Conservation (phyloP, 2,797 vertebrate genomes). For the Phyllotis vaccarum region DNA sequence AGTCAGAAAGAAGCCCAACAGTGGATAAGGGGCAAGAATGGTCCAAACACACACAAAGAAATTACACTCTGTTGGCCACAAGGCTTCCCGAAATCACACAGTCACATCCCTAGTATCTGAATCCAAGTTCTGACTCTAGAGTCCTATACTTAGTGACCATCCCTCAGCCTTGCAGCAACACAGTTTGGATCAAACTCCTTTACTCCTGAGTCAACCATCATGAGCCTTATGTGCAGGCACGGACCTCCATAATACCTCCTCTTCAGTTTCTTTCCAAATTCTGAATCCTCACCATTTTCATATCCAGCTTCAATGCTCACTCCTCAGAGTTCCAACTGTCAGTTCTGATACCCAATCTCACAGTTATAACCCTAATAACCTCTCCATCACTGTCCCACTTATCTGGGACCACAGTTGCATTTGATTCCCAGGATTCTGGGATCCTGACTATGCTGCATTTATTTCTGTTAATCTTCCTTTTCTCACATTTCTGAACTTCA, state of each 20-base stretch:
- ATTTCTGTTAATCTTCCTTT: background rate
- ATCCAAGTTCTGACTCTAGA: background rate
- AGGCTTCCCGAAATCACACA: accelerated
- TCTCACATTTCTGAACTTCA: background rate
- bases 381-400: background rate
- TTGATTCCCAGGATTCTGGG: background rate
- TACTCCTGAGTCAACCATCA: background rate
- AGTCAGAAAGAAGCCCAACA: background rate
- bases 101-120: background rate
- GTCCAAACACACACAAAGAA: background rate
- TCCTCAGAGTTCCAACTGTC: background rate
- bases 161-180: background rate
- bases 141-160: background rate
- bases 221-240: background rate
- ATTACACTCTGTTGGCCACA: background rate
- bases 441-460: background rate
- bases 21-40: background rate
- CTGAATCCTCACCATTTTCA: background rate
- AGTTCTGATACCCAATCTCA: background rate
- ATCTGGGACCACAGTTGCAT: background rate
- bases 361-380: background rate
- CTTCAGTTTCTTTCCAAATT: background rate
- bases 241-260: background rate
- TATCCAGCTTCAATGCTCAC: background rate
- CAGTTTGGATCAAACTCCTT: background rate